A percentile compares a stretch with the other conserved stretches of the same genome.
Evolutionary conservation across 2,797 vertebrate species (phyloP).

Genomic region (Meda fulgida): DNA sequence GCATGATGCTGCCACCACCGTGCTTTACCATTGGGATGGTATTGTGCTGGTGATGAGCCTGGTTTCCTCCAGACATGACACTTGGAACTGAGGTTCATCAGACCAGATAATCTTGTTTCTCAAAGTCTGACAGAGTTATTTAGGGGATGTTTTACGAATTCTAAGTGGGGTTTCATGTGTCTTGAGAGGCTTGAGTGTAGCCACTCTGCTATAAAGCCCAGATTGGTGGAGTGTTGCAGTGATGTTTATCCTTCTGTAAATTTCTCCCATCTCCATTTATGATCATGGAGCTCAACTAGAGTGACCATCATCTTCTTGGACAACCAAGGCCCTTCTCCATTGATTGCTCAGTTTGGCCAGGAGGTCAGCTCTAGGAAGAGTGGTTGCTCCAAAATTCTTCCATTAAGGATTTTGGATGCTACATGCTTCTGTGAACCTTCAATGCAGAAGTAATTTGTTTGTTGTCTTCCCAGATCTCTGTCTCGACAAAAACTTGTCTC

Average conservation of each 20-base stretch:
- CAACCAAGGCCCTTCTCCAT: not conserved
- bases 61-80: not conserved
- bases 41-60: not conserved
- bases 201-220: not conserved
- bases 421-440: not conserved
- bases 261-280: not conserved
- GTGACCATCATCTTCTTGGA: not conserved
- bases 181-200: not conserved
- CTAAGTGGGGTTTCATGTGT: not conserved
- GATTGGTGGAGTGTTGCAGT: not conserved
- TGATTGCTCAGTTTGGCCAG: not conserved
- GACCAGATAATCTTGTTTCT: not conserved
- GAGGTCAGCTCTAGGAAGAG: not conserved
- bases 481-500: not conserved
- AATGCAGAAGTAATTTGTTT: not conserved
- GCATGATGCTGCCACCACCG: not conserved
- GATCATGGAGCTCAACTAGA: not conserved
- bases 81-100: not conserved
- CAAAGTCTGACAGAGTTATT: not conserved
- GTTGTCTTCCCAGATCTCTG: not conserved
- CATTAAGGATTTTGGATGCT: not conserved
- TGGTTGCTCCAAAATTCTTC: not conserved
- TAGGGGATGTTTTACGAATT: not conserved
- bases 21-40: not conserved
- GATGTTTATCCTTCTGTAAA: not conserved